Conservation (phyloP, 2,888 invertebrate species). For the Macrosoma leucophasiata region DNA sequence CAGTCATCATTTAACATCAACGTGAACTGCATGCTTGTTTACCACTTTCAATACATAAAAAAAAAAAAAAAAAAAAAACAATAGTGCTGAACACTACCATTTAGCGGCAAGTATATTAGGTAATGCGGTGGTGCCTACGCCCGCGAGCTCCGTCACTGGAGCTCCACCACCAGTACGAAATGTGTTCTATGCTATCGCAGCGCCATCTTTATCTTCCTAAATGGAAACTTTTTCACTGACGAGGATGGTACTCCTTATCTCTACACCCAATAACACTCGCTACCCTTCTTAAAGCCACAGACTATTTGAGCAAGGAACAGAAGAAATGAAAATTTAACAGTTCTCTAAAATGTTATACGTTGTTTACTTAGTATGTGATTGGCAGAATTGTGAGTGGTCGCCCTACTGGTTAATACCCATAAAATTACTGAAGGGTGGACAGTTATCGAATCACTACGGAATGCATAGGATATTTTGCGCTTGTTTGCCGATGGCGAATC, state of each 20-base stretch:
- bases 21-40: too few species aligned
- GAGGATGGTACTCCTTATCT: neutral
- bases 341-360: constrained; percentile 20
- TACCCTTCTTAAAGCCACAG: neutral
- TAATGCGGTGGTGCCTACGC: too few species aligned
- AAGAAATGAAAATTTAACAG: neutral
- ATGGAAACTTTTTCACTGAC: neutral
- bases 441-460: constrained; percentile 58
- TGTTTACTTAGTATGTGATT: constrained; percentile 30
- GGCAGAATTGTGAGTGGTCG: constrained; percentile 38
- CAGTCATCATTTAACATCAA: too few species aligned
- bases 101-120: too few species aligned
- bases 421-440: constrained; percentile 50
- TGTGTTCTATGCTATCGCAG: too few species aligned
- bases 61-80: too few species aligned
- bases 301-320: neutral
- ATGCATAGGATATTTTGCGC: constrained; percentile 60
- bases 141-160: too few species aligned
- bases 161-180: too few species aligned
- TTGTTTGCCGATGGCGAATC: constrained; percentile 35
- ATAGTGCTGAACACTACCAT: too few species aligned
- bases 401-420: constrained; percentile 44
- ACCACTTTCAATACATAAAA: too few species aligned
- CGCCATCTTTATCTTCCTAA: neutral
- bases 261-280: neutral